Percentiles rank a stretch among this genome's conserved stretches.
phyloP scores from a whole-genome alignment of 1,140 invertebrate genomes.

The Drosophila chauvacae region DNA sequence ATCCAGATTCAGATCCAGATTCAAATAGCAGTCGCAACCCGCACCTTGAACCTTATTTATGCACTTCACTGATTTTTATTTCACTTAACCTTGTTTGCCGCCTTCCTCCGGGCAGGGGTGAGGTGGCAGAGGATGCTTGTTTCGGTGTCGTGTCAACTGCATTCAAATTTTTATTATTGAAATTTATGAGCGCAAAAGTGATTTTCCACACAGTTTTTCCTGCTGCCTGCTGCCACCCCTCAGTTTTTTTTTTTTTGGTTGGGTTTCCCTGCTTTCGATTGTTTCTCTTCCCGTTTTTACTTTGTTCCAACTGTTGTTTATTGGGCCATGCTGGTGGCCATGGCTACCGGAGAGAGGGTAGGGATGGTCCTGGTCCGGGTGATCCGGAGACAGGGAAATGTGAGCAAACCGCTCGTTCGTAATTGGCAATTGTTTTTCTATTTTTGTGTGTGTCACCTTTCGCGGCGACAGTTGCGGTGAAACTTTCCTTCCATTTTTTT shows the following conservation, averaged over 20 bases:
- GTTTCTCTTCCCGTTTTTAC: conserved; percentile 32
- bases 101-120: conserved; percentile 2
- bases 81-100: conserved; percentile 70
- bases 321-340: conserved; percentile 63
- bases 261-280: conserved; percentile 31
- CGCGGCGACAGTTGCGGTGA: conserved; percentile 46
- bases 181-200: conserved; percentile 82
- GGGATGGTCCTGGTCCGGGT: conserved; percentile 19
- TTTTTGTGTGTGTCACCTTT: conserved; percentile 62
- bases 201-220: conserved; percentile 79
- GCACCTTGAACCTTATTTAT: conserved; percentile 80
- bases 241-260: conserved; percentile 24
- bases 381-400: conserved; percentile 36
- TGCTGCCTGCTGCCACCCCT: conserved; percentile 30
- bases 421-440: conserved; percentile 82
- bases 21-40: conserved; percentile 37
- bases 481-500: conserved; percentile 33
- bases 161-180: conserved; percentile 84
- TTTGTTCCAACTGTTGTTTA: conserved; percentile 55
- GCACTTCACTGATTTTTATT: conserved; percentile 73
- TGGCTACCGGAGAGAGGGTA: conserved; percentile 51
- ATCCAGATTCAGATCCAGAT: conserved; percentile 33
- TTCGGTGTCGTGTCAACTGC: conserved; percentile 77
- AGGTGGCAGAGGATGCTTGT: conserved; percentile 48
- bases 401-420: conserved; percentile 50